A percentile compares a stretch with the other conserved stretches of the same genome.
These are phyloP conservation scores for Carassius auratus DNA, from an alignment of 2,113 vertebrate genomes.

Conservation along the genomic window DNA sequence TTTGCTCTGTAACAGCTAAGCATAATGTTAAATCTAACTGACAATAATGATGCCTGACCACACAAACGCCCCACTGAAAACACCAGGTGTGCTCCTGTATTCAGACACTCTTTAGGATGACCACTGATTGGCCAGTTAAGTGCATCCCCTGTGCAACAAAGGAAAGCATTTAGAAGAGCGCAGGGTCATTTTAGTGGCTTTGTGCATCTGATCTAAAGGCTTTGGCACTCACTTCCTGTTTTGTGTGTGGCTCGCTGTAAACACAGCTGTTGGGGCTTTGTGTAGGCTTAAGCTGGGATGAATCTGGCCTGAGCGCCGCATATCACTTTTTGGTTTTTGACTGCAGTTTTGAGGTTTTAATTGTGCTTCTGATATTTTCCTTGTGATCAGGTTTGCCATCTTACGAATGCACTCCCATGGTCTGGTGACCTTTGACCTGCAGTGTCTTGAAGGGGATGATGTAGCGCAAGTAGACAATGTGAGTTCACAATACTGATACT, in stretches of 20 bases:
- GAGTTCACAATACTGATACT: conserved; percentile 57
- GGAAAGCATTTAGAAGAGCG: conserved; percentile 26
- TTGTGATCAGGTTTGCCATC: conserved; percentile 82
- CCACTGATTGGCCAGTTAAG: conserved; percentile 56
- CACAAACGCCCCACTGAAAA: conserved; percentile 27
- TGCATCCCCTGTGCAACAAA: conserved; percentile 30
- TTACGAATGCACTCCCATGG: conserved; percentile 91
- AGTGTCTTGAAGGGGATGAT: conserved; percentile 83
- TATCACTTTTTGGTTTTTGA: neutral
- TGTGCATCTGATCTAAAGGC: conserved; percentile 62
- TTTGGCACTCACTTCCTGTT: conserved; percentile 67
- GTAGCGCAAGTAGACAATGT: conserved; percentile 86
- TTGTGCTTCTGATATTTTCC: conserved; percentile 28
- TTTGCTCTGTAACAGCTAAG: conserved; percentile 25
- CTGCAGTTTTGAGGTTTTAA: neutral
- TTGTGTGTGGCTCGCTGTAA: conserved; percentile 60
- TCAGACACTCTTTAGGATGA: conserved; percentile 45
- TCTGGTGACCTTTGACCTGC: conserved; percentile 90
- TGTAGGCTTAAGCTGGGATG: too few species aligned
- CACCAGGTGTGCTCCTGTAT: conserved; percentile 41
- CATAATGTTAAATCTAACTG: conserved; percentile 29
- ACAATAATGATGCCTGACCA: conserved; percentile 25
- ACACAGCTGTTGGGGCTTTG: conserved; percentile 45
- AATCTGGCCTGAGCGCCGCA: too few species aligned
- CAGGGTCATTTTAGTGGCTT: conserved; percentile 47